Conservation (phyloP, 2,797 vertebrate species). For the Anabacerthia variegaticeps region DNA sequence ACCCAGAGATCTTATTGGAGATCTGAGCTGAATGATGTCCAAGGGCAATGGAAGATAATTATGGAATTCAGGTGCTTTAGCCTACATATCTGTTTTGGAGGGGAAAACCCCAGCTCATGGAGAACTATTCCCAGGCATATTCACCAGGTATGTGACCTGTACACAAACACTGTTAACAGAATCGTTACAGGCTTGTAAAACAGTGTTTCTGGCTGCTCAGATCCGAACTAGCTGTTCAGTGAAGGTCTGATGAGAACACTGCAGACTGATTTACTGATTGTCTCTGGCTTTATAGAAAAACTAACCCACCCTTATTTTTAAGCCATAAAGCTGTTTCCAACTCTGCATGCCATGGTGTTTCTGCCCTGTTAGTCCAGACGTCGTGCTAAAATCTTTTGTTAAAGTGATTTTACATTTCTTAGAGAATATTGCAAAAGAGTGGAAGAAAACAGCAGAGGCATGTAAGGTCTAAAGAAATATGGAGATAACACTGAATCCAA, state of each 20-base stretch:
- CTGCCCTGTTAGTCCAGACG: background rate
- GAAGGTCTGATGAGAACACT: background rate
- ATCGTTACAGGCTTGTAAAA: background rate
- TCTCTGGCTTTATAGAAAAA: background rate
- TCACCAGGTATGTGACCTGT: background rate
- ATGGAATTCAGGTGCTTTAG: background rate
- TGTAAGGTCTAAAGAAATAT: background rate
- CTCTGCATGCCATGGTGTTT: background rate
- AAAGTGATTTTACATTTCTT: background rate
- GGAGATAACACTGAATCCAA: background rate
- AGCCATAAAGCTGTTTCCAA: background rate
- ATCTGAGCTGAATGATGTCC: background rate
- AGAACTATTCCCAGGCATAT: background rate
- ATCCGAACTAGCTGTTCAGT: background rate
- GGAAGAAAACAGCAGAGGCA: background rate
- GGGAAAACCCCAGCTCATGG: background rate
- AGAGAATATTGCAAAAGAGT: background rate
- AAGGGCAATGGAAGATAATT: background rate
- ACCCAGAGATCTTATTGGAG: background rate
- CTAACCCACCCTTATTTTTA: background rate
- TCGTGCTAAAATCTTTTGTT: background rate
- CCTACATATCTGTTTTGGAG: background rate
- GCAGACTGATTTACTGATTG: background rate
- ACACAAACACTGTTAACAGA: background rate
- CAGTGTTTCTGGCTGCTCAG: background rate